phyloP scores from a whole-genome alignment of 2,888 invertebrate genomes.

The Parochlus steinenii region DNA sequence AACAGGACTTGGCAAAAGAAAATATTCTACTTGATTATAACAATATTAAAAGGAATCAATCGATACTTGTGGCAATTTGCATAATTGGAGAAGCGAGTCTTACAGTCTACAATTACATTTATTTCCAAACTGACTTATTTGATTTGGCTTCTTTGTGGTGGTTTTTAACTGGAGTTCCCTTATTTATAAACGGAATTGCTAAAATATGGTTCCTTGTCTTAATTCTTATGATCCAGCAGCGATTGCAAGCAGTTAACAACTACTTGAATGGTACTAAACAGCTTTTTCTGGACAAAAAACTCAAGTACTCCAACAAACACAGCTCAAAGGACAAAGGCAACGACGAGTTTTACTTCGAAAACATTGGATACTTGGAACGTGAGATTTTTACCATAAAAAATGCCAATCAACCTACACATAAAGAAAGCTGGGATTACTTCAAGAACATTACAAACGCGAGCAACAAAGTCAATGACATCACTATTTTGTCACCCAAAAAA shows the following conservation, averaged over 20 bases:
- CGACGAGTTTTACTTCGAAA: constrained; percentile 10
- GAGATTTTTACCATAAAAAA: constrained; percentile 14
- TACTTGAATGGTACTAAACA: constrained; percentile 16
- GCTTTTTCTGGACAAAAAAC: constrained; percentile 1
- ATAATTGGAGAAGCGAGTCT: constrained; percentile 22
- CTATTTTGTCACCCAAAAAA: neutral
- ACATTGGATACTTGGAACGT: constrained; percentile 15
- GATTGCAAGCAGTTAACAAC: constrained; percentile 23
- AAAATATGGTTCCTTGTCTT: constrained; percentile 29
- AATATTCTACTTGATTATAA: constrained; percentile 15
- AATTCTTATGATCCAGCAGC: constrained; percentile 23
- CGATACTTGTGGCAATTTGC: constrained; percentile 20
- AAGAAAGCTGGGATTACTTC: constrained; percentile 1
- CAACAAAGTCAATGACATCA: constrained; percentile 1
- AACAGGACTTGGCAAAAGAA: constrained; percentile 24
- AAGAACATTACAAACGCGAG: constrained; percentile 1
- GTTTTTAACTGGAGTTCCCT: constrained; percentile 24
- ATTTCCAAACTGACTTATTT: constrained; percentile 20
- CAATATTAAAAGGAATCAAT: constrained; percentile 7
- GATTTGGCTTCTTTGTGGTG: constrained; percentile 22
- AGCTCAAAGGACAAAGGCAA: constrained; percentile 1
- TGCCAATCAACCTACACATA: neutral
- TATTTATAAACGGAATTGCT: constrained; percentile 25
- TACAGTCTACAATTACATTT: constrained; percentile 20
- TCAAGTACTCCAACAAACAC: neutral